Percentiles rank a stretch among this genome's conserved stretches.
phyloP scores from a whole-genome alignment of 2,797 vertebrate species.

The Furcifer pardalis region DNA sequence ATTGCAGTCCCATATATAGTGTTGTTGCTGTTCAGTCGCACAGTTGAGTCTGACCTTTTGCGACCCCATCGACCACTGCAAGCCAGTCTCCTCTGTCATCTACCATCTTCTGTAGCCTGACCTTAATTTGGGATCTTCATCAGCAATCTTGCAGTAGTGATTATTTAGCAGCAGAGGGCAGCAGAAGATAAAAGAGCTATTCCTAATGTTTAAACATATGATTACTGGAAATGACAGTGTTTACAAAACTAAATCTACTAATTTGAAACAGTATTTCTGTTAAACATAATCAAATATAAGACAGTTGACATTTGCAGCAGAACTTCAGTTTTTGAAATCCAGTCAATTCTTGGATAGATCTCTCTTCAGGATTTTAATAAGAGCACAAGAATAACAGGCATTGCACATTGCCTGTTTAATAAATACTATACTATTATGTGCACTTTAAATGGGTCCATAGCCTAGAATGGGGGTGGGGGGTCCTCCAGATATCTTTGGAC shows the following conservation, averaged over 20 bases:
- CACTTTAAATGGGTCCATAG: neutral
- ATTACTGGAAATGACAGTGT: neutral
- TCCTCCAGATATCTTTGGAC: neutral
- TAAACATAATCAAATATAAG: neutral
- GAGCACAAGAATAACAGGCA: neutral
- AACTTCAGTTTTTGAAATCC: neutral
- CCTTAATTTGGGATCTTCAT: neutral
- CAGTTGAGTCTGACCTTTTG: too few relatives aligned
- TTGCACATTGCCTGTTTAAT: neutral
- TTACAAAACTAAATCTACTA: neutral
- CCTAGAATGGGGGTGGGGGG: neutral
- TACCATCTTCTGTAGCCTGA: too few relatives aligned
- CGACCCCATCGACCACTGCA: too few relatives aligned
- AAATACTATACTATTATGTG: neutral
- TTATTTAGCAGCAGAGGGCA: constrained; percentile 59
- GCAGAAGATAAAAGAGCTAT: constrained; percentile 58
- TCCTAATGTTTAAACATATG: neutral
- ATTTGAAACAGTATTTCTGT: neutral
- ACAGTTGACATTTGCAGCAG: neutral
- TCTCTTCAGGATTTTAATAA: neutral
- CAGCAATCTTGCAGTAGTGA: neutral
- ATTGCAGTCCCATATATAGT: too few relatives aligned
- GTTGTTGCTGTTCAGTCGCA: too few relatives aligned
- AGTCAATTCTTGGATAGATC: neutral
- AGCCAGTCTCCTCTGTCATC: too few relatives aligned